A percentile compares a stretch with the other conserved stretches of the same genome.
Conservation (phyloP, 1,140 invertebrate species). For the Parapsyche elsis region DNA sequence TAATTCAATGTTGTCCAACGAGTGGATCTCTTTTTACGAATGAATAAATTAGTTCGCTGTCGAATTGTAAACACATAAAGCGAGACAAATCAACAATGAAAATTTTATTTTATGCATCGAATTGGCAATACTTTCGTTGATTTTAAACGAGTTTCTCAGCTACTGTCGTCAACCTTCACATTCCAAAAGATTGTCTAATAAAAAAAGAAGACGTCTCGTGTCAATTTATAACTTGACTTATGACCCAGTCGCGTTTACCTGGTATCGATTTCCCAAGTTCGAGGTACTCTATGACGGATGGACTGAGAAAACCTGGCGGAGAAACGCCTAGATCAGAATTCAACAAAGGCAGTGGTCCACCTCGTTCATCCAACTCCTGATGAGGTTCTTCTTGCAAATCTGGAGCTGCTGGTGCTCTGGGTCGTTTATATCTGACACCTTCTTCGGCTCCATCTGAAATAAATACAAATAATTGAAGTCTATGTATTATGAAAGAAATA, state of each 20-base stretch:
- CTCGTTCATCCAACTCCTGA: constrained; percentile 76
- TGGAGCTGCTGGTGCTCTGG: constrained; percentile 72
- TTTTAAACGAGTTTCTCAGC: too few relatives aligned
- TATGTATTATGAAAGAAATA: too few relatives aligned
- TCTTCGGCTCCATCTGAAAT: constrained; percentile 69
- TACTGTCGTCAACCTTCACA: constrained; percentile 17
- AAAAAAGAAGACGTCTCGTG: not conserved
- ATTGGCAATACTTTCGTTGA: too few relatives aligned
- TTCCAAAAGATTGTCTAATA: not conserved
- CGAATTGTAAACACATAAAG: too few relatives aligned
- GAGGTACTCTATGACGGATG: constrained; percentile 84
- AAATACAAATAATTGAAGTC: not conserved
- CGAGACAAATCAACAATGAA: too few relatives aligned
- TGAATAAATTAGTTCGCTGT: too few relatives aligned
- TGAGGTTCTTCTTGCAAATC: constrained; percentile 73
- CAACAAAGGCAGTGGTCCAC: constrained; percentile 69
- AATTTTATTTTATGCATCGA: too few relatives aligned
- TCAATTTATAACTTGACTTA: too few relatives aligned
- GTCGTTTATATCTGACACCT: constrained; percentile 69
- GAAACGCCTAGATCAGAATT: constrained; percentile 69
- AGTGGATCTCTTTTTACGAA: too few relatives aligned
- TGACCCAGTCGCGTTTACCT: constrained; percentile 67
- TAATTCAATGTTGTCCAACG: too few relatives aligned
- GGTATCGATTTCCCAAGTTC: constrained; percentile 89
- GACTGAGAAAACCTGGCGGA: constrained; percentile 82